Evolutionary conservation across 2,797 vertebrate genomes (phyloP).

Genomic region (Jordanella pulchra): DNA sequence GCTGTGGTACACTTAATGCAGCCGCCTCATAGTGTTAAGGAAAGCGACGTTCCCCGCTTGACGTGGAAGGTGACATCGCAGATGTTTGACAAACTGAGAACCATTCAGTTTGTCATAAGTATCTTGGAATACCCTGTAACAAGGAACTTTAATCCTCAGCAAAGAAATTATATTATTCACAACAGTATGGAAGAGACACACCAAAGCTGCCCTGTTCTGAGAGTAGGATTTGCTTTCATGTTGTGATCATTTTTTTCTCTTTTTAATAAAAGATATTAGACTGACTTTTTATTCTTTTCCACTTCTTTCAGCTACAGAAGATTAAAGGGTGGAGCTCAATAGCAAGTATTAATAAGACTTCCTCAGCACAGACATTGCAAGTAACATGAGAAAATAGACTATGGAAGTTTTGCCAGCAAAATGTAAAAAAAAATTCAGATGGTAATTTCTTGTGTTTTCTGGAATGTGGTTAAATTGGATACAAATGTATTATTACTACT

Average conservation of each 20-base stretch:
- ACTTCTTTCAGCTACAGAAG: conserved; percentile 56
- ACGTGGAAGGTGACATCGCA: conserved; percentile 68
- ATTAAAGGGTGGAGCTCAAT: conserved; percentile 53
- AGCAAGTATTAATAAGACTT: conserved; percentile 61
- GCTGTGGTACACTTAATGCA: conserved; percentile 62
- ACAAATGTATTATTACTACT: neutral
- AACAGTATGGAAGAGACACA: conserved; percentile 62
- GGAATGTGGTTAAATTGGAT: neutral
- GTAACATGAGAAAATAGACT: conserved; percentile 51
- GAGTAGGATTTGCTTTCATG: conserved; percentile 52
- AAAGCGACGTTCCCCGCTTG: conserved; percentile 69
- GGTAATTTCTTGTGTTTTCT: neutral
- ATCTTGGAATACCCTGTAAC: conserved; percentile 71
- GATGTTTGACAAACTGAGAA: conserved; percentile 72
- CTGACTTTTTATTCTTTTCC: conserved; percentile 49
- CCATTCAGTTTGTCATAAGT: conserved; percentile 64
- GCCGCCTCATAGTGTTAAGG: conserved; percentile 57
- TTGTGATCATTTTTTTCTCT: conserved; percentile 53
- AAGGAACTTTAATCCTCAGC: conserved; percentile 71
- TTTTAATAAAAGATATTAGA: conserved; percentile 62
- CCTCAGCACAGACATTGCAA: conserved; percentile 58
- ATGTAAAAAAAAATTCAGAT: conserved; percentile 47
- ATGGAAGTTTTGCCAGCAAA: conserved; percentile 46
- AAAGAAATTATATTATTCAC: conserved; percentile 74
- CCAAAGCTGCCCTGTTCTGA: conserved; percentile 63